Conservation (phyloP, 1,140 invertebrate species). For the Pomacea maculata region DNA sequence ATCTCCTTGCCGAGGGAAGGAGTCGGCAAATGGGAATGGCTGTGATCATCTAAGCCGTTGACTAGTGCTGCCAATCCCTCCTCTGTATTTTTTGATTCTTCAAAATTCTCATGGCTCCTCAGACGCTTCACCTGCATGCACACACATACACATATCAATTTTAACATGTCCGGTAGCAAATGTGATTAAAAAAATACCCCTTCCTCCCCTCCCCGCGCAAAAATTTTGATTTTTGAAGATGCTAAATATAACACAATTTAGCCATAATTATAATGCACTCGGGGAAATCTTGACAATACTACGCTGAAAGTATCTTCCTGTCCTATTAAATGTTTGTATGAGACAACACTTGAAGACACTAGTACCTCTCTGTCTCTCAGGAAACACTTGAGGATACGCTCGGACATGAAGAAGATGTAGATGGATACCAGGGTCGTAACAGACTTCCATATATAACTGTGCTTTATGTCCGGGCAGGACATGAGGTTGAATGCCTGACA, state of each 20-base stretch:
- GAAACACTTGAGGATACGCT: conserved; percentile 78
- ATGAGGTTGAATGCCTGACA: conserved; percentile 30
- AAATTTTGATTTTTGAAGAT: no score
- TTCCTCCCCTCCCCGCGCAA: no score
- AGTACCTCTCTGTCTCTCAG: conserved; percentile 65
- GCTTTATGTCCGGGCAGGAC: conserved; percentile 7
- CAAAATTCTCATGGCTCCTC: neutral
- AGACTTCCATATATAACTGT: conserved; percentile 78
- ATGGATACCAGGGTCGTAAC: conserved; percentile 81
- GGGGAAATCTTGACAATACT: no score
- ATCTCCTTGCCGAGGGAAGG: neutral
- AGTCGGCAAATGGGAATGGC: conserved; percentile 17
- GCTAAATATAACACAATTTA: no score
- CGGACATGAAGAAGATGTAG: conserved; percentile 88
- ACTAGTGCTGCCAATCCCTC: conserved; percentile 3
- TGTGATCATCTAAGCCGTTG: conserved; percentile 5
- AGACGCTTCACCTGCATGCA: neutral
- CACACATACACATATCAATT: no score
- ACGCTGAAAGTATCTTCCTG: no score
- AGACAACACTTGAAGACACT: no score
- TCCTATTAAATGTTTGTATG: no score
- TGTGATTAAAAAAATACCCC: no score
- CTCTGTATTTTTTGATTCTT: neutral
- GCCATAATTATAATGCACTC: no score
- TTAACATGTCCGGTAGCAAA: no score